Evolutionary conservation across 1,140 invertebrate species (phyloP).

Genomic region (Latrodectus geometricus): DNA sequence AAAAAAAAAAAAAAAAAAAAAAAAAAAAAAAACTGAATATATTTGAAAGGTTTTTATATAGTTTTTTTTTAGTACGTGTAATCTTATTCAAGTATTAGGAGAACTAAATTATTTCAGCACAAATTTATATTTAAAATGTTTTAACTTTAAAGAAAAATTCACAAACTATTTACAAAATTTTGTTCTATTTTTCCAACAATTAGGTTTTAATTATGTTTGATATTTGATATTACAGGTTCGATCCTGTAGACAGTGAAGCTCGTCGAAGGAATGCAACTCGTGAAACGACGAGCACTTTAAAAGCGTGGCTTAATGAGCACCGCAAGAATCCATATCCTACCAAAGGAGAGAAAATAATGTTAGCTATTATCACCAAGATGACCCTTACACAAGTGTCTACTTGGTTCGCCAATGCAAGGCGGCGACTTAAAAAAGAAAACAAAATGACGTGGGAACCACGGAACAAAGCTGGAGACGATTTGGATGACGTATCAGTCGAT

Average conservation of each 20-base stretch:
- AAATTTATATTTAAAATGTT: too few relatives aligned
- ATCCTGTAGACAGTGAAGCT: conserved; percentile 71
- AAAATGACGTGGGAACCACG: conserved; percentile 78
- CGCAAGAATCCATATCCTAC: conserved; percentile 82
- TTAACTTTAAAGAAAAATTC: too few relatives aligned
- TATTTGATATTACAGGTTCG: conserved; percentile 19
- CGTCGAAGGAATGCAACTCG: conserved; percentile 96
- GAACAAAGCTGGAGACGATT: conserved; percentile 67
- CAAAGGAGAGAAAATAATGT: conserved; percentile 75
- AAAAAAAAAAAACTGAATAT: too few relatives aligned
- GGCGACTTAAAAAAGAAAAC: conserved; percentile 78
- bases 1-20: too few relatives aligned
- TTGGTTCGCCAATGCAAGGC: conserved; percentile 78
- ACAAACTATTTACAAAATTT: too few relatives aligned
- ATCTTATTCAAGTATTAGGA: too few relatives aligned
- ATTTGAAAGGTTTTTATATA: too few relatives aligned
- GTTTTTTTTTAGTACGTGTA: too few relatives aligned
- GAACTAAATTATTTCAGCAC: too few relatives aligned
- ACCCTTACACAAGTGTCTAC: conserved; percentile 76
- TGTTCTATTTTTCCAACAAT: too few relatives aligned
- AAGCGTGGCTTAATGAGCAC: conserved; percentile 91
- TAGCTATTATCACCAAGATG: conserved; percentile 76
- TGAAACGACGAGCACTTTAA: conserved; percentile 96
- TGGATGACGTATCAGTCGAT: conserved; percentile 62
- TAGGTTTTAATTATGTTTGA: background rate